These are phyloP conservation scores for Procambarus virginalis DNA, from an alignment of 1,140 invertebrate genomes.

Conservation along the genomic window DNA sequence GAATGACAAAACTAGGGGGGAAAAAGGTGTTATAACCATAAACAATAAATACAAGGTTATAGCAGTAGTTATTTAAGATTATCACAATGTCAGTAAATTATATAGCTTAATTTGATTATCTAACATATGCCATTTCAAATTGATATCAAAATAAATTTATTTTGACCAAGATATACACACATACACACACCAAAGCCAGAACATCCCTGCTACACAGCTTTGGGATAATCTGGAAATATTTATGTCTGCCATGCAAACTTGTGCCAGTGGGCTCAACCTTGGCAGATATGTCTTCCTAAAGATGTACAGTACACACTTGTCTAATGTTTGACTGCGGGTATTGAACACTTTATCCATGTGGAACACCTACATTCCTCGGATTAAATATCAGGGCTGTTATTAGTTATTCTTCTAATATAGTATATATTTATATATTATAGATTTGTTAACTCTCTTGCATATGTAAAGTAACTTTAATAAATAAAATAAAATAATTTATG, in stretches of 20 bases:
- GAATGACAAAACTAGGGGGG: slow-evolving; percentile 11
- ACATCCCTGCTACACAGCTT: neutral
- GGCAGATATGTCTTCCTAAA: neutral
- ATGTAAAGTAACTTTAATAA: too few species aligned
- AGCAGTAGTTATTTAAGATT: neutral
- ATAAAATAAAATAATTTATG: too few species aligned
- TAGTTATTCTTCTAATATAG: too few species aligned
- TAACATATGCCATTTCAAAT: neutral
- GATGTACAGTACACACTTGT: neutral
- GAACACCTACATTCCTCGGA: too few species aligned
- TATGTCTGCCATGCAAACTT: neutral
- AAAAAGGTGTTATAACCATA: slow-evolving; percentile 1
- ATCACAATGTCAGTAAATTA: slow-evolving; percentile 2
- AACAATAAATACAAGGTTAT: slow-evolving; percentile 21
- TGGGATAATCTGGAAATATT: neutral
- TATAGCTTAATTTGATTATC: neutral
- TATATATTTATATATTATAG: too few species aligned
- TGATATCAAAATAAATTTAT: neutral
- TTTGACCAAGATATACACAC: neutral
- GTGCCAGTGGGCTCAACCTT: neutral
- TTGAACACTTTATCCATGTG: too few species aligned
- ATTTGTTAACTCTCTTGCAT: too few species aligned
- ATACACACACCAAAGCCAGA: neutral
- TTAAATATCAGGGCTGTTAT: too few species aligned
- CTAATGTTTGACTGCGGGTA: neutral